Evolutionary conservation across 2,113 vertebrate genomes (phyloP).

Genomic region (Grammomys dolichurus): DNA sequence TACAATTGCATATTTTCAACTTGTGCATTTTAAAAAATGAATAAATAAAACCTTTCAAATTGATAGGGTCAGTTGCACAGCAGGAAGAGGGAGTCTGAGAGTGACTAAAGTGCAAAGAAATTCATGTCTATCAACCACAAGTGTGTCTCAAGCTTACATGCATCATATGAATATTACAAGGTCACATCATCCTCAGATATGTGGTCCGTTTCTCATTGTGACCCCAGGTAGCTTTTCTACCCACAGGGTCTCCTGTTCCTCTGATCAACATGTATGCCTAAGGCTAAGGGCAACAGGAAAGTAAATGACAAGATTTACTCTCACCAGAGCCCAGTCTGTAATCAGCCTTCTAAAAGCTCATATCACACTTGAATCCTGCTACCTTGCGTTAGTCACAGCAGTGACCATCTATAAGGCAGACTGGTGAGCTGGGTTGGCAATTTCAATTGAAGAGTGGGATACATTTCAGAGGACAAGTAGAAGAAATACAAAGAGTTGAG

Average conservation of each 20-base stretch:
- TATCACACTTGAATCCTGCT: background rate
- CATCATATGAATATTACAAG: background rate
- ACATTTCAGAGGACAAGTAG: background rate
- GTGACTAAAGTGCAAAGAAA: background rate
- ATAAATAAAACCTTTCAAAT: background rate
- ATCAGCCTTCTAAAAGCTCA: background rate
- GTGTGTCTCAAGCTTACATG: too few species aligned
- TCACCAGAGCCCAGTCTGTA: background rate
- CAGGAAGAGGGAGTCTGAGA: background rate
- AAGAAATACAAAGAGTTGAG: background rate
- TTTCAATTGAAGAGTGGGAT: background rate
- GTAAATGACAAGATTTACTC: background rate
- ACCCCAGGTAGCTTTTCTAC: background rate
- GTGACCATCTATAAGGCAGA: background rate
- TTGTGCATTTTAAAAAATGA: background rate
- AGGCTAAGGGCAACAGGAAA: background rate
- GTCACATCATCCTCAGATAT: background rate
- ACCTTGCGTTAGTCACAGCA: background rate
- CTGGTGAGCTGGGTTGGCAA: background rate
- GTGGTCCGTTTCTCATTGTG: too few species aligned
- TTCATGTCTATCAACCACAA: background rate
- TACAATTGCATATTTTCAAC: background rate
- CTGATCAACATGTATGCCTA: background rate
- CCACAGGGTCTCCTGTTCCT: background rate
- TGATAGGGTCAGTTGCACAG: background rate